Percentiles rank a stretch among this genome's conserved stretches.
These are phyloP conservation scores for Acromyrmex heyeri DNA, from an alignment of 1,140 invertebrate species.

Conservation along the genomic window DNA sequence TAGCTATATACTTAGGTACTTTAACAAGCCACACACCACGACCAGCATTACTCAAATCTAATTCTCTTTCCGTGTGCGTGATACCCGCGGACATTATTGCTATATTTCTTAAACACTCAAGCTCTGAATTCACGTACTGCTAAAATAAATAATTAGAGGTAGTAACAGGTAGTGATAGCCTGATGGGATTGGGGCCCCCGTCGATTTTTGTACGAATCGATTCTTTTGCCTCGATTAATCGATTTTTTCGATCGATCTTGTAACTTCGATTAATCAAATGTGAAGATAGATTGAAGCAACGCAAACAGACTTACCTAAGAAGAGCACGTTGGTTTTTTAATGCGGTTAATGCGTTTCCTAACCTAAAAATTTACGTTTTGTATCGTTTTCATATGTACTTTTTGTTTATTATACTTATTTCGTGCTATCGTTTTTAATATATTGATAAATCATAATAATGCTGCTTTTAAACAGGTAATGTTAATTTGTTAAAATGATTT, in stretches of 20 bases:
- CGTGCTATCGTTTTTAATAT: not conserved
- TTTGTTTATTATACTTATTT: not conserved
- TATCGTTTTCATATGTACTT: not conserved
- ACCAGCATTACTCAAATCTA: slow-evolving; percentile 95
- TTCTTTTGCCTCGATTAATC: too few relatives aligned
- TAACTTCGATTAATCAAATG: too few relatives aligned
- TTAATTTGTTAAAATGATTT: not conserved
- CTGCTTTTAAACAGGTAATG: slow-evolving; percentile 4
- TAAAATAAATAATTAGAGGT: too few relatives aligned
- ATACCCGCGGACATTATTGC: slow-evolving; percentile 75
- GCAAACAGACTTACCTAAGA: too few relatives aligned
- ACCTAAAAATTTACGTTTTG: slow-evolving; percentile 23
- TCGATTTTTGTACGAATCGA: too few relatives aligned
- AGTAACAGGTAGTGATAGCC: too few relatives aligned
- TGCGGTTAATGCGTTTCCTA: not conserved
- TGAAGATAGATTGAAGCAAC: too few relatives aligned
- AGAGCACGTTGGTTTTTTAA: not conserved
- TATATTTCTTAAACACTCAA: not conserved
- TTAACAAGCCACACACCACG: slow-evolving; percentile 98
- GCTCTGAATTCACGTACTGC: too few relatives aligned
- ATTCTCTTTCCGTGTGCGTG: slow-evolving; percentile 90
- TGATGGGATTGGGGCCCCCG: too few relatives aligned
- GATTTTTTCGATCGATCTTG: too few relatives aligned
- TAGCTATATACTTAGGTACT: slow-evolving; percentile 98
- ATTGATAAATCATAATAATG: slow-evolving; percentile 17